These are phyloP conservation scores for Sylvicola cinctus DNA, from an alignment of 2,888 invertebrate species.

Conservation along the genomic window DNA sequence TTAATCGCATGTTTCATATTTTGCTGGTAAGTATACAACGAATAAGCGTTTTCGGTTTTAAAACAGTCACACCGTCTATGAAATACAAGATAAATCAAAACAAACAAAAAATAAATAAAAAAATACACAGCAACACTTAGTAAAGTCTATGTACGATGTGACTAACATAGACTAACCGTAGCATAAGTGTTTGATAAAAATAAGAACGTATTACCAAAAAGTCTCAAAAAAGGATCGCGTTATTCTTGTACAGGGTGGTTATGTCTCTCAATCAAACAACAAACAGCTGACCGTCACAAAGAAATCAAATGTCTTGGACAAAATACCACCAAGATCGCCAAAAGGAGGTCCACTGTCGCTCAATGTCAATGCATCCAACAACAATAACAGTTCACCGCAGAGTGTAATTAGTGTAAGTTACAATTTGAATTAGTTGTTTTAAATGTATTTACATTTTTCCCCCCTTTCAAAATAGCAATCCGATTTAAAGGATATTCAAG, in stretches of 20 bases:
- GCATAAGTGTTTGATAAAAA: too few relatives aligned
- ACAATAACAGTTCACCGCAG: constrained; percentile 10
- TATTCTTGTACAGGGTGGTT: constrained; percentile 43
- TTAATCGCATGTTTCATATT: too few relatives aligned
- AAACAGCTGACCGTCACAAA: constrained; percentile 49
- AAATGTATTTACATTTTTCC: constrained; percentile 3
- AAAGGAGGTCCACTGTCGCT: constrained; percentile 5
- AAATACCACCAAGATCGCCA: constrained; percentile 25
- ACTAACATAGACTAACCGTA: too few relatives aligned
- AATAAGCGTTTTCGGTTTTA: too few relatives aligned
- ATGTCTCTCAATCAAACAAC: constrained; percentile 30
- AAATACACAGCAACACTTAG: too few relatives aligned
- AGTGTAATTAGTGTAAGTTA: background rate
- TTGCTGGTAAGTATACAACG: too few relatives aligned
- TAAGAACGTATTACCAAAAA: too few relatives aligned
- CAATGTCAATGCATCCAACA: constrained; percentile 15
- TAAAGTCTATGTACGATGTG: too few relatives aligned
- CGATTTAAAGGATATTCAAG: constrained; percentile 62
- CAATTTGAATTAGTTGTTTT: too few relatives aligned
- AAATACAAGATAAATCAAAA: too few relatives aligned
- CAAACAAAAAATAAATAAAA: too few relatives aligned
- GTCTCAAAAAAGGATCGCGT: constrained; percentile 40
- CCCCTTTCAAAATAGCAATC: constrained; percentile 22
- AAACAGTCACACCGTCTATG: too few relatives aligned
- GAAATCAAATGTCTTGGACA: constrained; percentile 64